Conservation (phyloP, 2,797 vertebrate genomes). For the Pristis pectinata region DNA sequence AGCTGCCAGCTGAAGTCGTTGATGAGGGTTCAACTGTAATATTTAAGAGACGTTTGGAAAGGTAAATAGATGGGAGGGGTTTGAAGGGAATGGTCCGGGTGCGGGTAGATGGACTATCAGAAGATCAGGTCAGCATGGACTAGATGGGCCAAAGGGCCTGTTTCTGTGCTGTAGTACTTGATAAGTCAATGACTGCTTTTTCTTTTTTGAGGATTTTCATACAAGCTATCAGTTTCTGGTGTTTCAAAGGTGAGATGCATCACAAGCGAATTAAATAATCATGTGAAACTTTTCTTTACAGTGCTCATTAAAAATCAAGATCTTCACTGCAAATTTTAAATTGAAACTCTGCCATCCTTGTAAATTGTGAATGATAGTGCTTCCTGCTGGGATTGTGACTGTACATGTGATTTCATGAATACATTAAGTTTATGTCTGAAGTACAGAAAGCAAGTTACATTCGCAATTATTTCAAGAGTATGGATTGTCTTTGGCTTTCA, state of each 20-base stretch:
- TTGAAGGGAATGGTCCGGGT: too few species aligned
- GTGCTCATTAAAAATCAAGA: neutral
- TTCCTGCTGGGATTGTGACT: neutral
- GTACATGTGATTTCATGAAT: neutral
- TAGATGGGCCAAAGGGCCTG: too few species aligned
- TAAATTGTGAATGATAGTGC: neutral
- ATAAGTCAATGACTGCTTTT: neutral
- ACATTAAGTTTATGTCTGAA: neutral
- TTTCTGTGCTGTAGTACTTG: too few species aligned
- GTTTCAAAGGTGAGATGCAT: neutral
- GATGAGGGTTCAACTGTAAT: too few species aligned
- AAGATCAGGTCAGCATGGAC: too few species aligned
- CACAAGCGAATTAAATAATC: neutral
- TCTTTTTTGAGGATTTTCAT: neutral
- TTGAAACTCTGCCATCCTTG: neutral
- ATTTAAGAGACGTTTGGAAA: too few species aligned
- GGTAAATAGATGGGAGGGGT: too few species aligned
- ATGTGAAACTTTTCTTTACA: neutral
- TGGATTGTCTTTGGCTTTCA: neutral
- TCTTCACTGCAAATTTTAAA: neutral
- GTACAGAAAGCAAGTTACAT: neutral
- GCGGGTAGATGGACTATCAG: too few species aligned
- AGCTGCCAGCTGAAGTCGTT: too few species aligned
- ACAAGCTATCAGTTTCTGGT: neutral
- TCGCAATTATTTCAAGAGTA: neutral